Evolutionary conservation across 2,797 vertebrate species (phyloP), one percentile per base, ranked within the genome.

Genomic region (Rhadinocentrus ornatus): DNA sequence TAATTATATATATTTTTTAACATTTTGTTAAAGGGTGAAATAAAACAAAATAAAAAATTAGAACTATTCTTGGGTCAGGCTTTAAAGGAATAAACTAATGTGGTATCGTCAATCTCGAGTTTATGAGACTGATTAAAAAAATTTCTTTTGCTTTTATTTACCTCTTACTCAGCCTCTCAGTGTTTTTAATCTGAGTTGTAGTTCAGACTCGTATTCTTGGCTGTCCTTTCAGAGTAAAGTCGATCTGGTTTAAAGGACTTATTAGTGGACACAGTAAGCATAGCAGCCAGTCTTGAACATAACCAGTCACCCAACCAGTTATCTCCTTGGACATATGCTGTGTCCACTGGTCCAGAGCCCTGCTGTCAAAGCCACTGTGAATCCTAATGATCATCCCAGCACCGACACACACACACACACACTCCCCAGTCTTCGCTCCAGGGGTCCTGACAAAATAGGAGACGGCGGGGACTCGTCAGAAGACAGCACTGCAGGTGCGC

Each of bases 381-480:
- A 92, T 92, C 87, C 88, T 91, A 90, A 92, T 92, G 89, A 92
- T 93, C 90, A 90, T 29, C 27, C 27, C 85, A 81, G 87, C 78
- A 77, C 86, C 60, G 44, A 62, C 65, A 70, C 52, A 60, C 69
- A 39, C 57, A 57, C 27, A 27, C 66, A 32, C 80, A 69, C 70
- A 60, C 69, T 62, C 74, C 78, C 77, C 52, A 6, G 80, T 87
- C 85, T 85, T 85, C 86, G 89, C 89, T 92, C 83, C 86, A 87
- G 88, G 88, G 89, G 88, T 87, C 89, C 85, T 90, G 89, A 91
- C 90, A 91, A 93, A 92, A 90, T 88, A 87, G 89, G 88, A 93
- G 89, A 90, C 81, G 88, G 89, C 73, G 83, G 90, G 89, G 88
- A 88, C 89, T 89, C 80, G 85, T 92, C 90, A 91, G 89, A 92